Base-by-base conservation (phyloP, 2,113 vertebrate species). In the Elachura formosa region DNA sequence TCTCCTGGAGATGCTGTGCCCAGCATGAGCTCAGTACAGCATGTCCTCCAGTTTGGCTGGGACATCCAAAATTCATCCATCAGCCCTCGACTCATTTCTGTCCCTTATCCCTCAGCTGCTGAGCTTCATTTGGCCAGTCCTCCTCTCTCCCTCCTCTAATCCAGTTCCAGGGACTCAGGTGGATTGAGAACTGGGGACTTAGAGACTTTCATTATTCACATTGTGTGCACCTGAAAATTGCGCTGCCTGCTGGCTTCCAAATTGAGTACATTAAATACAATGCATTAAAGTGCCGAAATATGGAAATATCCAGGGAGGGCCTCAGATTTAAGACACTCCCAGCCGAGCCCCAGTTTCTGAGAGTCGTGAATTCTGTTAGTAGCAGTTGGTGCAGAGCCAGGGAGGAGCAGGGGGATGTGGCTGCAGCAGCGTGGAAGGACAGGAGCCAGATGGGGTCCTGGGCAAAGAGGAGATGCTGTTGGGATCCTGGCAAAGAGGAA, bases 211-310 rank as follows among this genome's bases (percentile, higher is more conserved):
- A 48, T 91, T 92, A 94, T 84, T 96, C 85, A 54, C 68, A 13
- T 83, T 36, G 41, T 36, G 15, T 88, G 59, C 73, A 69, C 90
- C 95, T 95, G 90, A 90, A 96, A 94, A 91, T 43, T 15, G 59
- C 64, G 78, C 90, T 83, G 61, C 96, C 94, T 72, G 31, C 63
- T 94, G 88, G 80, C 92, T 89, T 83, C 63, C 94, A 85, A 95
- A 96, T 46, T 85, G 87, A 76, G 56, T 11, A 61, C 90, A 80
- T 88, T 93, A 96, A 96, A 94, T 29, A 88, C 63, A 85, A 81
- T 21, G 59, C 80, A 33, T 83, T 94, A 92, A 96, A 93, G 85
- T 92, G 36, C 68, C 17, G 23, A 83, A 90, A 85, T 94, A 75
- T 55, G 74, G 83, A 85, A 64, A 90, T 71, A 87, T 5, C 86